Evolutionary conservation across 1,140 invertebrate species (phyloP).

Genomic region (Drosophila neocordata): DNA sequence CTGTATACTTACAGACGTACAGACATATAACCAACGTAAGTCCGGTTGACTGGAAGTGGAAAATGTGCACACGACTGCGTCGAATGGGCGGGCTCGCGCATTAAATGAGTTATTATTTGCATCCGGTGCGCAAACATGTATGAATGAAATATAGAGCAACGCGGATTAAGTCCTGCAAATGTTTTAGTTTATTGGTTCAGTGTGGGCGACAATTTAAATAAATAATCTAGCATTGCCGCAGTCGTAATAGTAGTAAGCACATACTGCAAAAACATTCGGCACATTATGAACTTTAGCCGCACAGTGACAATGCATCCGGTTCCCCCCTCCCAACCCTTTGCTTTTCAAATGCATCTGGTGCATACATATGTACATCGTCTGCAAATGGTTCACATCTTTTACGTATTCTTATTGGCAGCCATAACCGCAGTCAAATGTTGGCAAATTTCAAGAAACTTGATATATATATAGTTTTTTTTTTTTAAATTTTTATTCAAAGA

Average conservation of each 20-base stretch:
- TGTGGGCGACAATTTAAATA: constrained; percentile 26
- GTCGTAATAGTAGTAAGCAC: background rate
- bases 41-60: constrained; percentile 17
- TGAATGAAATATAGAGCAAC: constrained; percentile 21
- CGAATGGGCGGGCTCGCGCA: constrained; percentile 19
- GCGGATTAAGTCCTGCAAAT: constrained; percentile 30
- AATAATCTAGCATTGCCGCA: constrained; percentile 17
- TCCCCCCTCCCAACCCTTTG: too few species aligned
- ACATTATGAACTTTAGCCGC: constrained; percentile 11
- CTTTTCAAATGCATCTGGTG: background rate
- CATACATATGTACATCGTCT: too few species aligned
- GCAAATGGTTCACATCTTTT: constrained; percentile 3
- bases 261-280: background rate
- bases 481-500: background rate
- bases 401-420: constrained; percentile 1
- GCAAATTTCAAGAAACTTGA: too few species aligned
- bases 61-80: constrained; percentile 23
- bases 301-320: constrained; percentile 13
- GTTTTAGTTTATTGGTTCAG: constrained; percentile 30
- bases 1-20: background rate
- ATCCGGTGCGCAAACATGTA: constrained; percentile 31
- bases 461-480: too few species aligned
- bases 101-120: constrained; percentile 31
- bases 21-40: constrained; percentile 1
- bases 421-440: background rate